Base-by-base conservation (phyloP, 2,888 invertebrate genomes). In the Acanthoscelides obtectus region DNA sequence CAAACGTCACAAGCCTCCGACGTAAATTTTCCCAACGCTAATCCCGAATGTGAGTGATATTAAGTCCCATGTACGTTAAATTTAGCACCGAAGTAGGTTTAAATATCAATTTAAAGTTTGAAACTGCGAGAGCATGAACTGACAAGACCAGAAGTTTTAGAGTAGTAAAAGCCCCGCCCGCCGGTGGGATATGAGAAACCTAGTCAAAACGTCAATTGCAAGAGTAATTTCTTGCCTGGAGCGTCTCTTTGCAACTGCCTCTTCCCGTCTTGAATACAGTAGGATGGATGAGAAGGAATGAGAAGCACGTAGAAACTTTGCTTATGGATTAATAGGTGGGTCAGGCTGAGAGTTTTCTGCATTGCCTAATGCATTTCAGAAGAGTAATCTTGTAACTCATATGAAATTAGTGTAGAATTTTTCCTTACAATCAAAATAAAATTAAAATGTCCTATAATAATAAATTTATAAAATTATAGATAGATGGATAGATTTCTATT, bases 141-240 rank as follows among this genome's bases (percentile, higher is more conserved):
- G 78, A 77, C 77, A 75, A 70, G 75, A 70, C 68, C 77, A 77
- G 77, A 75, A 76, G 75, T 77, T 78, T 72, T 64, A 64, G 74
- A 71, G 70, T 74, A 74, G 72, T 72, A 73, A 75, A 72, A 75
- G 73, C 74, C 66, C 19, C 19, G 12, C 19, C 8, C 63, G 63
- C 19, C 63, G 63, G 19, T 8, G 66, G 20, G 75, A 76, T 77
- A 77, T 77, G 75, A 75, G 76, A 76, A 77, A 76, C 76, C 78
- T 77, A 76, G 73, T 75, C 72, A 70, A 72, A 70, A 75, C 76
- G 78, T 78, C 78, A 78, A 77, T 77, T 75, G 74, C 76, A 77
- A 76, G 73, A 73, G 72, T 75, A 71, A 71, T 72, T 73, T 75
- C 70, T 75, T 74, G 73, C 69, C 65, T 64, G 66, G 21, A 66